Percentiles rank a stretch among this genome's conserved stretches.
phyloP scores from a whole-genome alignment of 1,140 invertebrate genomes.

The Drosophila chauvacae region DNA sequence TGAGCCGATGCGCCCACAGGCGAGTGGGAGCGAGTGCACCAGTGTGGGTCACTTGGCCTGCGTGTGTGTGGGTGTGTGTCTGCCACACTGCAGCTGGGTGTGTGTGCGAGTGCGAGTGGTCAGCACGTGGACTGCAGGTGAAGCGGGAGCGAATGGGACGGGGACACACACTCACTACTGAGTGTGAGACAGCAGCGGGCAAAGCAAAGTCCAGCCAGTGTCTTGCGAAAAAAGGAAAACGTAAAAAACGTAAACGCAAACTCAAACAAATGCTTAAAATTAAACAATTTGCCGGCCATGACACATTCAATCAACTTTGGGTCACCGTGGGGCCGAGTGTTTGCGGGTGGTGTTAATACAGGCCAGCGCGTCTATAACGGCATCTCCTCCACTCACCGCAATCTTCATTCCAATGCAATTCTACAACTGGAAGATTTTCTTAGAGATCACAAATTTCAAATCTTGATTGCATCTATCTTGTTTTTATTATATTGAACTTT shows the following conservation, averaged over 20 bases:
- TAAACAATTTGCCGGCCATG: constrained; percentile 56
- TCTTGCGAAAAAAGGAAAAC: constrained; percentile 39
- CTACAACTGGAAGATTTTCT: background rate
- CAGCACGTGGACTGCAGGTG: constrained; percentile 48
- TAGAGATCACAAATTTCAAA: background rate
- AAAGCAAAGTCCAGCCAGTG: constrained; percentile 37
- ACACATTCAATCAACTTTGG: constrained; percentile 57
- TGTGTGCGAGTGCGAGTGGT: constrained; percentile 12
- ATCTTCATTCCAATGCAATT: background rate
- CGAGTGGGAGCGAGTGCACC: constrained; percentile 15
- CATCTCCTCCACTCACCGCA: background rate
- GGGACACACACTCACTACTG: background rate
- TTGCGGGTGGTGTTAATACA: constrained; percentile 38
- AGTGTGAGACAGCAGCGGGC: background rate
- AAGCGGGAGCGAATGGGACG: constrained; percentile 23
- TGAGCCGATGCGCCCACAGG: background rate
- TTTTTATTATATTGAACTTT: background rate
- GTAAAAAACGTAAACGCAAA: constrained; percentile 18
- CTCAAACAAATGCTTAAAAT: constrained; percentile 47
- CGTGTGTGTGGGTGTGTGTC: background rate
- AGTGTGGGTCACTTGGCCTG: background rate
- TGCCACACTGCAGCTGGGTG: constrained; percentile 25
- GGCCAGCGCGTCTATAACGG: constrained; percentile 14
- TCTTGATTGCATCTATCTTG: background rate
- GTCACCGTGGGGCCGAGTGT: constrained; percentile 43